Base-by-base conservation (phyloP, 1,140 invertebrate species). In the Hydropsyche tenuis region DNA sequence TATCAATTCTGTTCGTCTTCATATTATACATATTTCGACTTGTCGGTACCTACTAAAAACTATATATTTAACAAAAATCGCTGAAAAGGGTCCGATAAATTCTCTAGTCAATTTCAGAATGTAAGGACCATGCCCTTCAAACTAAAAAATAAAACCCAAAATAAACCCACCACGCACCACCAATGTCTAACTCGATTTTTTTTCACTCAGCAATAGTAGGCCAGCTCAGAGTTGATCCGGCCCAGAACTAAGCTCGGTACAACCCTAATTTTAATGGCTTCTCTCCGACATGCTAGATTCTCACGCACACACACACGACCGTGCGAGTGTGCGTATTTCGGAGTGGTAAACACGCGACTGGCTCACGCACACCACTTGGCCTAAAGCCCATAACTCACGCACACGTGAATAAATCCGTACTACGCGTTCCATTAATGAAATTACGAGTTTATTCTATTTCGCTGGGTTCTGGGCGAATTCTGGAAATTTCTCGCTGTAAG, bases 231-330 rank as follows among this genome's bases (percentile, higher is more conserved):
- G 16, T 62, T 69, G 76, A 75, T 77, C 76, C 73, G 70, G 69
- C 73, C 76, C 73, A 77, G 66, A 77, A 74, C 73, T 68, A 72
- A 73, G 30, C 64, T 72, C 48, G 75, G 76, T 74, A 73, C 76
- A 73, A 73, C 76, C 76, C 73, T 73, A 77, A 77, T 77, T 77
- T 74, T 77, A 77, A 77, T 77, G 76, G 76, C 76, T 64, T 74
- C 76, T 70, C 76, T 70, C 75, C 37, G 60, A 63, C 62, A 69
- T 63, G 65, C 65, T 65, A 74, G 73, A 74, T 75, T 75, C 73
- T 68, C 72, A 60, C 66, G n/a, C 45, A 65, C 30, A 68, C 69
- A 64, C 25, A 16, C 45, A 4, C 45, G 12, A 37, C 6, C 23
- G 14, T 42, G 63, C 11, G 66, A 51, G 18, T 69, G 18, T n/a